Base-by-base conservation (phyloP, 2,797 vertebrate species). In the Hafferia zeledoni region DNA sequence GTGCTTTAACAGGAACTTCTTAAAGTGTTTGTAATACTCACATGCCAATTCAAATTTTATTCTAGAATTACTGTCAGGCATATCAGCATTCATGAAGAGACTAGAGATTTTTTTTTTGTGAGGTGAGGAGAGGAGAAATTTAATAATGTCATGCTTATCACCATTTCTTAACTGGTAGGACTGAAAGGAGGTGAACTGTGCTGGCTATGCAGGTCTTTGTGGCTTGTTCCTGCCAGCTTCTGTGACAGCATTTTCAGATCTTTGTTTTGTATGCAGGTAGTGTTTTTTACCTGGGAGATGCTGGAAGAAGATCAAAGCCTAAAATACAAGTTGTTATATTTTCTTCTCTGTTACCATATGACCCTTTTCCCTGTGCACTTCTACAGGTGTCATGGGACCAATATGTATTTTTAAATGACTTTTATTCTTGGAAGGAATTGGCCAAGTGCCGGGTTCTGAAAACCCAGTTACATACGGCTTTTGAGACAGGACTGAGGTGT, bases 281-380 rank as follows among this genome's bases (percentile, higher is more conserved):
- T 31, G 57, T 35, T 93, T 61, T 61, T 61, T 41, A 28, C 11
- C 5, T 60, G 64, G 13, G 55, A 87, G 37, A 41, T 9, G 52
- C 9, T 17, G 46, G 53, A 31, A 81, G 33, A 65, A 56, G 13
- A 43, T 69, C 18, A 47, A 63, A 41, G 49, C 47, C 41, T 89
- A 39, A 92, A 78, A 39, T 67, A 28, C 4, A 39, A 60, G 47
- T 77, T 65, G 1, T 33, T 65, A 4, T 4, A 7, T 53, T 14
- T 46, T 27, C 14, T 35, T 35, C 24, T 80, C 37, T 0, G 0
- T 19, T 61, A 8, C 68, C 8, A 4, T 5, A 0, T 44, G n/a
- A 22, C 23, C n/a, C 33, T 71, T 80, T 56, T 33, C 22, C 19
- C 24, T 35, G 4, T 24, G n/a, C 16, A 43, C 7, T 68, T 37